Percentiles rank a stretch among this genome's conserved stretches.
Evolutionary conservation across 2,888 invertebrate species (phyloP).

Genomic region (Dendrolimus houi): DNA sequence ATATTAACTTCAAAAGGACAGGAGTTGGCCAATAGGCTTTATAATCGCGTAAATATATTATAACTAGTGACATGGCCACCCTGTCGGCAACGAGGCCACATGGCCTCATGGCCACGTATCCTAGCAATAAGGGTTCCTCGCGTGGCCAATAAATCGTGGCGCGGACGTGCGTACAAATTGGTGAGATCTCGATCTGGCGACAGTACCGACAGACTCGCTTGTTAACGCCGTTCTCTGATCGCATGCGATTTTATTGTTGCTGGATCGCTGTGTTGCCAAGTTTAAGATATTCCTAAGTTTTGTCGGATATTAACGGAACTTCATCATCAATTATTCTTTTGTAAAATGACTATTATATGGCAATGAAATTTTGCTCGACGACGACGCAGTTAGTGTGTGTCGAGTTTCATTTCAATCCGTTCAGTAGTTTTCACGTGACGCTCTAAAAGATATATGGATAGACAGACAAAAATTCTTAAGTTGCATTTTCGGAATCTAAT

Average conservation of each 20-base stretch:
- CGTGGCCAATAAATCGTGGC: constrained; percentile 61
- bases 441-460: too few relatives aligned
- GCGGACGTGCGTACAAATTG: constrained; percentile 68
- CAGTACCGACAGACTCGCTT: constrained; percentile 25
- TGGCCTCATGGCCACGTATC: not conserved
- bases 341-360: too few relatives aligned
- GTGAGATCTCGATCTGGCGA: constrained; percentile 28
- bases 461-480: too few relatives aligned
- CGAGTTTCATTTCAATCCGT: too few relatives aligned
- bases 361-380: too few relatives aligned
- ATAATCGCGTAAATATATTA: not conserved
- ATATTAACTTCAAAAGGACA: too few relatives aligned
- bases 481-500: too few relatives aligned
- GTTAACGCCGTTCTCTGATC: constrained; percentile 45
- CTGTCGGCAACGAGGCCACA: not conserved
- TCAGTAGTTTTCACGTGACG: too few relatives aligned
- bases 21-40: too few relatives aligned
- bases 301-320: too few relatives aligned
- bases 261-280: not conserved
- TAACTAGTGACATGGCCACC: not conserved
- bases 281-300: not conserved
- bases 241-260: constrained; percentile 14
- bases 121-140: constrained; percentile 21
- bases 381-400: too few relatives aligned
- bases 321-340: too few relatives aligned